Evolutionary conservation across 2,113 vertebrate genomes (phyloP), one percentile per base, ranked within the genome.

Genomic region (Todiramphus saurophagus): DNA sequence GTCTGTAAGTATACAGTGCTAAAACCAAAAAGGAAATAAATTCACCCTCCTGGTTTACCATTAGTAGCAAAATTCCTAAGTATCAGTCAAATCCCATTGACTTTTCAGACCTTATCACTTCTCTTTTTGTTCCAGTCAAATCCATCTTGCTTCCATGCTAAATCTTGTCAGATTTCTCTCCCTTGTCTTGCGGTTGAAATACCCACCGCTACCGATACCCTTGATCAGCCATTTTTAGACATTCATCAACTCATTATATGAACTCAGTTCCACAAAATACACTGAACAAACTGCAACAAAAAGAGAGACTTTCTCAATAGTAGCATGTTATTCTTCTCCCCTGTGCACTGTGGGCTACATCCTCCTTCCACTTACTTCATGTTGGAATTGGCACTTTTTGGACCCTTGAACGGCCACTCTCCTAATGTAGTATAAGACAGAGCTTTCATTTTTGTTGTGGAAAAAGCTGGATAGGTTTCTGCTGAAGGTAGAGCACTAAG

Each of bases 231-330:
- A 17, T 30, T 56, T 87, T 79, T 27, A 53, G 31, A 37, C 11
- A 50, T 24, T 41, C 31, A 33, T n/a, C 20, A 30, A 4, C 53
- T 78, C 10, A 5, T 13, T 43, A 21, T 68, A 0, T 1, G 53
- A 90, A n/a, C 13, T 44, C 13, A 19, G 19, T 69, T 80, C 44
- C 25, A 51, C 1, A 0, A 48, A 66, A 80, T 9, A 62, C 11
- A 37, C 11, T 37, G 15, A 62, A 69, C 2, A 28, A 59, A 31
- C 4, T 70, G 11, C 20, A 23, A 56, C 0, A 0, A 23, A 72
- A 64, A 68, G 3, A 12, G 12, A 59, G 7, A 35, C 19, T 64
- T 78, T 55, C 17, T 39, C 63, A 53, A 46, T 3, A 1, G 37
- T 28, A 28, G 33, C 13, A 28, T 11, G 51, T 83, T n/a, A 46